These are phyloP conservation scores for Amazona vittata DNA, from an alignment of 2,113 vertebrate species.

Conservation along the genomic window DNA sequence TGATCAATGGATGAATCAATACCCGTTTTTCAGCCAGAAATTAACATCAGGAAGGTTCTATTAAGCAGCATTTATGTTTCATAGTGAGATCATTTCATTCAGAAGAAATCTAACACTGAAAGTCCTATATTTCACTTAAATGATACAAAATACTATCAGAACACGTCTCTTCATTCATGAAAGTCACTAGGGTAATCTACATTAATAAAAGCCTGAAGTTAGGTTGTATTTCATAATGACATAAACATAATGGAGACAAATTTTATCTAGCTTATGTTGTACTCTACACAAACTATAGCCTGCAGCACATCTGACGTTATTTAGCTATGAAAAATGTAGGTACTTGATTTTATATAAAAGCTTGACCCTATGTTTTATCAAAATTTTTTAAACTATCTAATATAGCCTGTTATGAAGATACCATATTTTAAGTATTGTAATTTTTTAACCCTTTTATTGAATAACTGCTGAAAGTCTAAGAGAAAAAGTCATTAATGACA, in stretches of 20 bases:
- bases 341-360: background rate
- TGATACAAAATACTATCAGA: background rate
- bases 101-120: background rate
- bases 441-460: background rate
- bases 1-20: background rate
- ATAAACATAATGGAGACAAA: background rate
- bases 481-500: background rate
- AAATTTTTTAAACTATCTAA: background rate
- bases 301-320: background rate
- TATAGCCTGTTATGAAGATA: rapidly evolving
- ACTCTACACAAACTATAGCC: background rate
- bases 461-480: background rate
- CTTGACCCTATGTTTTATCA: background rate
- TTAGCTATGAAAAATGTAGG: background rate
- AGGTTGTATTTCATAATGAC: background rate
- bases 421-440: background rate
- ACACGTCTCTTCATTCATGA: background rate
- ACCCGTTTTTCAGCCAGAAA: background rate
- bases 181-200: background rate
- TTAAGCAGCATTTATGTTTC: background rate
- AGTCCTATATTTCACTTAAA: background rate
- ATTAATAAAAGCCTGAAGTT: background rate
- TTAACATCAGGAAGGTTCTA: background rate
- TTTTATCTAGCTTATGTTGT: background rate
- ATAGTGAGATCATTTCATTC: background rate